A percentile compares a stretch with the other conserved stretches of the same genome.
phyloP scores from a whole-genome alignment of 1,140 invertebrate genomes.

The Drosophila sproati region DNA sequence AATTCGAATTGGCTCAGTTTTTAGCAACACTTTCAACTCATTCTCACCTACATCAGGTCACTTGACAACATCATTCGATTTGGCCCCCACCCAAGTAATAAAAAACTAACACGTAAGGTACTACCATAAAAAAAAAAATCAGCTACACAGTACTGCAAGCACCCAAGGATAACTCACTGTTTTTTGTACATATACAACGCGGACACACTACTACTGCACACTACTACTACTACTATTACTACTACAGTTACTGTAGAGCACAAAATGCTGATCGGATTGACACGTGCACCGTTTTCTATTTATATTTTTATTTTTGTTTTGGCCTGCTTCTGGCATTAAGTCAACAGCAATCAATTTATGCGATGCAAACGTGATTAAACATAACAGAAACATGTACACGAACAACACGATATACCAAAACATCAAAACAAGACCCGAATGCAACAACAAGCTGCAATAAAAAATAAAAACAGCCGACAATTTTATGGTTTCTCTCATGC shows the following conservation, averaged over 20 bases:
- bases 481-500: conserved; percentile 28
- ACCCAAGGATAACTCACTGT: neutral
- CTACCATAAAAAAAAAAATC: conserved; percentile 1
- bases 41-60: conserved; percentile 33
- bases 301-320: neutral
- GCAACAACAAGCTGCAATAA: conserved; percentile 43
- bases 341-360: conserved; percentile 71
- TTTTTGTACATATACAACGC: conserved; percentile 4
- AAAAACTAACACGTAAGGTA: conserved; percentile 5
- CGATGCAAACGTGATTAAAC: conserved; percentile 66
- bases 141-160: conserved; percentile 16
- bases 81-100: conserved; percentile 25
- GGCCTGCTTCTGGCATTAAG: conserved; percentile 58
- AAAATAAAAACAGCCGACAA: conserved; percentile 24
- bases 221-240: conserved; percentile 24
- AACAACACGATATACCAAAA: conserved; percentile 33
- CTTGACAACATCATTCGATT: conserved; percentile 37
- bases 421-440: conserved; percentile 25
- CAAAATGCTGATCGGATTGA: conserved; percentile 36
- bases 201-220: conserved; percentile 10
- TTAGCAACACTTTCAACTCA: conserved; percentile 26
- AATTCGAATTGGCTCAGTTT: conserved; percentile 36
- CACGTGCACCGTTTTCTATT: conserved; percentile 58
- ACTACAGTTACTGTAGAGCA: conserved; percentile 20
- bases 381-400: conserved; percentile 41